Conservation (phyloP, 2,888 invertebrate species). For the Diarsia brunnea region DNA sequence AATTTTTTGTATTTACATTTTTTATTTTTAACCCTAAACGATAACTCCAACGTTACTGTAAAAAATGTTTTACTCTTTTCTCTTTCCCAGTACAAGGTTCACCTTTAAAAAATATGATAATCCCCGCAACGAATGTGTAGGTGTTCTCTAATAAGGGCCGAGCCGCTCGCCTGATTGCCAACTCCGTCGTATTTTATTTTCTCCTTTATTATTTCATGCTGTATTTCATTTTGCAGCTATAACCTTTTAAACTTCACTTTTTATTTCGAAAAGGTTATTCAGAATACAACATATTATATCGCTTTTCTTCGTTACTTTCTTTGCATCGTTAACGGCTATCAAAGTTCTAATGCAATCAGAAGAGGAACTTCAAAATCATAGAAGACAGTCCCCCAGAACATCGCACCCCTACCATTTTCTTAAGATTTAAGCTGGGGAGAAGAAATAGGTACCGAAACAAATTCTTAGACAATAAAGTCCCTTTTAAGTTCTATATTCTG, state of each 20-base stretch:
- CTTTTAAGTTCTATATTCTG: not conserved
- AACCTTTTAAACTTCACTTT: conserved; percentile 25
- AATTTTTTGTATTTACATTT: not conserved
- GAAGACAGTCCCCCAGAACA: not conserved
- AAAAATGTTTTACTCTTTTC: conserved; percentile 5
- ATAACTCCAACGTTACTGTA: conserved; percentile 14
- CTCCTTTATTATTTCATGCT: conserved; percentile 49
- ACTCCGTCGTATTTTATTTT: conserved; percentile 56
- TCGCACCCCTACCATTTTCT: no score
- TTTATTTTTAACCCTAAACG: not conserved
- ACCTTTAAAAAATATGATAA: conserved; percentile 62
- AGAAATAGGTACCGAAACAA: not conserved
- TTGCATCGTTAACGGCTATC: not conserved
- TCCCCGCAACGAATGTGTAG: conserved; percentile 66
- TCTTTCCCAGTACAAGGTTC: conserved; percentile 15
- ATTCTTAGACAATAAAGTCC: not conserved
- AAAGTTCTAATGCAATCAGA: not conserved
- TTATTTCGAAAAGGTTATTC: conserved; percentile 3
- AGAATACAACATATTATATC: not conserved
- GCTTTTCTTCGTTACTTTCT: not conserved
- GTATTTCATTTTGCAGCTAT: conserved; percentile 41
- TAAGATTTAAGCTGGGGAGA: not conserved
- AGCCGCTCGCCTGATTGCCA: conserved; percentile 62
- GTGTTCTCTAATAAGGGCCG: conserved; percentile 73
- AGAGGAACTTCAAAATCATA: not conserved